Conservation (phyloP, 1,140 invertebrate species). For the Drosophila elegans region DNA sequence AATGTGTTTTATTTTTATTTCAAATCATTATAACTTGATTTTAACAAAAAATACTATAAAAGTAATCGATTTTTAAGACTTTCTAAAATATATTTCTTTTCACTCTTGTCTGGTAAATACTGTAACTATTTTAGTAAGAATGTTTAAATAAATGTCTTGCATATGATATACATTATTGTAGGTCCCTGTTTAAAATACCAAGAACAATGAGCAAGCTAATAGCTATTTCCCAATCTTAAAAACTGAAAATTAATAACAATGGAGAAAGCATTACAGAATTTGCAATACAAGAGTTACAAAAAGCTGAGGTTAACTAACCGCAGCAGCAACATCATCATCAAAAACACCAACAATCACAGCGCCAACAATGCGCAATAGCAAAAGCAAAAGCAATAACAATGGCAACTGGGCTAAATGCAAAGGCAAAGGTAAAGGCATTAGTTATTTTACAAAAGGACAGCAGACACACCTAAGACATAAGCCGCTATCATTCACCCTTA, state of each 20-base stretch:
- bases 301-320: slow-evolving; percentile 2
- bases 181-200: too few species aligned
- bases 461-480: slow-evolving; percentile 80
- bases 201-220: too few species aligned
- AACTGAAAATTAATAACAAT: not conserved
- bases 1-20: too few species aligned
- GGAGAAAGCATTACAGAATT: not conserved
- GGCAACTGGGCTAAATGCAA: slow-evolving; percentile 1
- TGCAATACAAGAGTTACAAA: not conserved
- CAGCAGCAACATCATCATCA: slow-evolving; percentile 1
- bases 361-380: not conserved
- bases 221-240: too few species aligned
- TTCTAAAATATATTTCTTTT: too few species aligned
- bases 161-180: too few species aligned
- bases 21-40: too few species aligned
- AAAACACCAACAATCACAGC: slow-evolving; percentile 13
- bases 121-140: too few species aligned
- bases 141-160: too few species aligned
- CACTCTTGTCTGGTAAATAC: too few species aligned
- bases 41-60: too few species aligned
- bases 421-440: slow-evolving; percentile 23
- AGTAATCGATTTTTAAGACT: too few species aligned
- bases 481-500: slow-evolving; percentile 81
- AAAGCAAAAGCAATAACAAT: slow-evolving; percentile 13
- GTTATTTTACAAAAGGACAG: slow-evolving; percentile 63